Evolutionary conservation across 2,888 invertebrate genomes (phyloP).

Genomic region (Campoletis raptor): DNA sequence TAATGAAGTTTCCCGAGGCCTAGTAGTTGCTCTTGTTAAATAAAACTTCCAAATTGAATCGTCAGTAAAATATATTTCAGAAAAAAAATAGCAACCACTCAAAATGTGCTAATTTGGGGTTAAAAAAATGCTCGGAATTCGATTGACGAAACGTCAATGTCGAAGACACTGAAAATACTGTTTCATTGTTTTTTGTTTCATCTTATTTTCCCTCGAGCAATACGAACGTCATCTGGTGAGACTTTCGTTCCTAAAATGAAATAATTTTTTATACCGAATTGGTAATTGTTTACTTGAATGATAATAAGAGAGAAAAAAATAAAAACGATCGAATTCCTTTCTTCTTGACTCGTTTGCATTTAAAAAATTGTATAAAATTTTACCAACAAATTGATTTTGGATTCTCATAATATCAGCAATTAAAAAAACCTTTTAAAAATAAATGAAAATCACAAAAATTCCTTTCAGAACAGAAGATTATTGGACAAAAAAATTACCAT

Average conservation of each 20-base stretch:
- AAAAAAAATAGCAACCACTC: neutral
- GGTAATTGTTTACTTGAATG: too few species aligned
- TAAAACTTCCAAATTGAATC: neutral
- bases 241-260: too few species aligned
- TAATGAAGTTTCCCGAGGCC: conserved; percentile 54
- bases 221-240: neutral
- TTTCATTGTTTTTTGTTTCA: conserved; percentile 3
- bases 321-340: neutral
- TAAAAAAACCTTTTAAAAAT: too few species aligned
- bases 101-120: conserved; percentile 25
- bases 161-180: neutral
- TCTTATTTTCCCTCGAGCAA: too few species aligned
- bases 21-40: neutral
- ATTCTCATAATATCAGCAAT: too few species aligned
- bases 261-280: neutral
- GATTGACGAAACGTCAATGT: conserved; percentile 29
- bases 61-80: neutral
- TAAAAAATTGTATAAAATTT: too few species aligned
- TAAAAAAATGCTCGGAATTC: conserved; percentile 23
- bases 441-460: neutral
- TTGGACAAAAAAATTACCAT: neutral
- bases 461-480: neutral
- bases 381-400: too few species aligned
- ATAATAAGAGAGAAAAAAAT: neutral
- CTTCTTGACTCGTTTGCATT: too few species aligned